Conservation (phyloP, 92 coral and sea anemone species). For the Montipora capitata region DNA sequence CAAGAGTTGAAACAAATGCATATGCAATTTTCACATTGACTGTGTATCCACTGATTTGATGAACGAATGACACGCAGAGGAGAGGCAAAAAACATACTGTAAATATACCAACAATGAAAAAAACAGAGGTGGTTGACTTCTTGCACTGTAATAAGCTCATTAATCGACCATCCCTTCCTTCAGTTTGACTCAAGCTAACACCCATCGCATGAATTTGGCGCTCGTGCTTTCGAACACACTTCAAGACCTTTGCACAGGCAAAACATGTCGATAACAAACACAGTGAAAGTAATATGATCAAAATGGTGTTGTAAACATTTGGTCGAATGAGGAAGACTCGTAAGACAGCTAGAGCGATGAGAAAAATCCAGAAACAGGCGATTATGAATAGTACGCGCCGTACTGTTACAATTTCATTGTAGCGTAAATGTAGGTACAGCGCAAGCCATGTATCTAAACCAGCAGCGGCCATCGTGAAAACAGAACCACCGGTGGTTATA, state of each 20-base stretch:
- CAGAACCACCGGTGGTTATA: conserved; percentile 27
- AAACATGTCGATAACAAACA: conserved; percentile 34
- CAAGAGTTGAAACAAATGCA: conserved; percentile 42
- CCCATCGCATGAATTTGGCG: not conserved
- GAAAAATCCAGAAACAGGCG: conserved; percentile 41
- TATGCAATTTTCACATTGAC: conserved; percentile 44
- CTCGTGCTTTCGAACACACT: conserved; percentile 49
- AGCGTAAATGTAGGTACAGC: conserved; percentile 60
- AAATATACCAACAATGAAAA: conserved; percentile 52
- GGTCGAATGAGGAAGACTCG: conserved; percentile 23
- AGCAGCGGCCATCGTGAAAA: conserved; percentile 50
- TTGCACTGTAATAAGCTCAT: conserved; percentile 42
- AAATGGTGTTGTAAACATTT: conserved; percentile 23
- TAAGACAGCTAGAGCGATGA: conserved; percentile 12
- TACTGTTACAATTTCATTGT: conserved; percentile 49
- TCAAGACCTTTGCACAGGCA: conserved; percentile 45
- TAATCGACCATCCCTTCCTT: not conserved
- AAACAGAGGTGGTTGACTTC: conserved; percentile 47
- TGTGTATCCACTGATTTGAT: conserved; percentile 41
- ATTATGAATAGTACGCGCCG: conserved; percentile 29
- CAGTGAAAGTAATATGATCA: not conserved
- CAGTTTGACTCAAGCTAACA: not conserved
- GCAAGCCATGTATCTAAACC: conserved; percentile 58
- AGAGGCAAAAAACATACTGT: conserved; percentile 37
- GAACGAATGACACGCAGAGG: conserved; percentile 35